phyloP scores from a whole-genome alignment of 2,113 vertebrate genomes.

The Antennarius striatus region DNA sequence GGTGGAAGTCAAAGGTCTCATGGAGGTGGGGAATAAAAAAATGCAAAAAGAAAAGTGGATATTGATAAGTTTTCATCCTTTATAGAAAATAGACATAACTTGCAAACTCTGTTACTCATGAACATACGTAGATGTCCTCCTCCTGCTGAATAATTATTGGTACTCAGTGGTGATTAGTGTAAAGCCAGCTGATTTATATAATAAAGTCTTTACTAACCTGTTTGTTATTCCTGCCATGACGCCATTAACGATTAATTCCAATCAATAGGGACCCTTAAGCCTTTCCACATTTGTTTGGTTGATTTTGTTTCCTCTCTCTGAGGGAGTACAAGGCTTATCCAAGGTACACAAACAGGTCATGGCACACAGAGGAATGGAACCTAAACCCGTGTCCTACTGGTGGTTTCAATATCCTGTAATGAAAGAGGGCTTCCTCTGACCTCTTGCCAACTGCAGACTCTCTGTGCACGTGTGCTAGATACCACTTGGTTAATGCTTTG shows the following conservation, averaged over 20 bases:
- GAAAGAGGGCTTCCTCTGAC: conserved; percentile 75
- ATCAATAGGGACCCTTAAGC: conserved; percentile 75
- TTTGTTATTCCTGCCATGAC: conserved; percentile 63
- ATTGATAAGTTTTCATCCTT: neutral
- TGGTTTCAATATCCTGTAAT: conserved; percentile 67
- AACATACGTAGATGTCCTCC: neutral
- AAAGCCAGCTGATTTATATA: conserved; percentile 39
- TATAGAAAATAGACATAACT: conserved; percentile 1
- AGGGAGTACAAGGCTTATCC: conserved; percentile 64
- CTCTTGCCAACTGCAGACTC: conserved; percentile 5
- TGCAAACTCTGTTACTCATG: conserved; percentile 6
- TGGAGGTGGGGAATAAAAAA: neutral
- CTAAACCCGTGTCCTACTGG: conserved; percentile 41
- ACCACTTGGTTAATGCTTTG: conserved; percentile 1
- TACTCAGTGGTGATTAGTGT: conserved; percentile 24
- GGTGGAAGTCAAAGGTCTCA: neutral
- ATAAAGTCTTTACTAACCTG: conserved; percentile 46
- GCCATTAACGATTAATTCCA: conserved; percentile 69
- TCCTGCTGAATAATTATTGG: neutral
- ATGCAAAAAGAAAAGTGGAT: neutral
- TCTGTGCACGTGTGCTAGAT: neutral
- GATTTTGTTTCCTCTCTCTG: conserved; percentile 65
- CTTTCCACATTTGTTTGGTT: conserved; percentile 74
- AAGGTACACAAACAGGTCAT: conserved; percentile 78
- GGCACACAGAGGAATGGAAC: conserved; percentile 27